A percentile compares a stretch with the other conserved stretches of the same genome.
phyloP scores from a whole-genome alignment of 1,140 invertebrate species.

The Adelges cooleyi region DNA sequence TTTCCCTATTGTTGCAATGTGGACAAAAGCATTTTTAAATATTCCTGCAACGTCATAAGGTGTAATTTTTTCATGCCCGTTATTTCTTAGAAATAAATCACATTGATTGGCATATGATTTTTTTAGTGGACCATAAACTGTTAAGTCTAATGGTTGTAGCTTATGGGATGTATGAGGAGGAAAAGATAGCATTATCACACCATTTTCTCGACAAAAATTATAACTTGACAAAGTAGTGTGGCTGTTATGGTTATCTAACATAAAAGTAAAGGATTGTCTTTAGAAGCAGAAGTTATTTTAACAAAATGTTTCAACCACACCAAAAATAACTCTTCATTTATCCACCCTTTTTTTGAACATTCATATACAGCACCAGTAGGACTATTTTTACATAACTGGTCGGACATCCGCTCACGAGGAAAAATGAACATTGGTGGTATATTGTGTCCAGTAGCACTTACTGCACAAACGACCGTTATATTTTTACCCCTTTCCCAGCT shows the following conservation, averaged over 20 bases:
- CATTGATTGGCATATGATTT: constrained; percentile 34
- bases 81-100: too few relatives aligned
- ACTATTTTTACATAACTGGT: background rate
- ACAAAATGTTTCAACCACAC: too few relatives aligned
- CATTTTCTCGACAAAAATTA: constrained; percentile 32
- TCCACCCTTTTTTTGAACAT: background rate
- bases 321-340: background rate
- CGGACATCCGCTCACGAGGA: background rate
- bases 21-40: too few relatives aligned
- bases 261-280: background rate
- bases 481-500: background rate
- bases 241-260: background rate
- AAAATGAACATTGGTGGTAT: background rate
- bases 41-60: too few relatives aligned
- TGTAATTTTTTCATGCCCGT: too few relatives aligned
- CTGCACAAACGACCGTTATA: background rate
- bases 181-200: constrained; percentile 35
- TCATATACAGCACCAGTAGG: background rate
- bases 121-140: constrained; percentile 40
- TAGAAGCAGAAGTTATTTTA: background rate
- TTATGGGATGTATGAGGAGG: constrained; percentile 36
- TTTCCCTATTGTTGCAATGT: too few relatives aligned
- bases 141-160: constrained; percentile 36
- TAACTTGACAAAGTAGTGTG: background rate
- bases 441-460: background rate